Conservation (phyloP, 1,140 invertebrate species). For the Psilanteris sp. region DNA sequence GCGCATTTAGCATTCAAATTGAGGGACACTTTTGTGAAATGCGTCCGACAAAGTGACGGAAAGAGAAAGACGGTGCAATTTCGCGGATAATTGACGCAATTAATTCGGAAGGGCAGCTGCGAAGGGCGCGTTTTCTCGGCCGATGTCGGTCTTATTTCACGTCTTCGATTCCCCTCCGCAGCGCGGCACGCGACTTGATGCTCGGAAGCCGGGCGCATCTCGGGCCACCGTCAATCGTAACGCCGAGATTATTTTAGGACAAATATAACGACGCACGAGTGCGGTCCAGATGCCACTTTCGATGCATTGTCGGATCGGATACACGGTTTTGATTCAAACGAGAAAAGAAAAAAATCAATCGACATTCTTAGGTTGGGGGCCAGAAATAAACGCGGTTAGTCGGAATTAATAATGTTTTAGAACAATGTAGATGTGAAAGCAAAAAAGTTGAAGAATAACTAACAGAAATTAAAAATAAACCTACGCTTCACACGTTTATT, state of each 20-base stretch:
- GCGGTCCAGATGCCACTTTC: constrained; percentile 54
- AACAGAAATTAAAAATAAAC: too few species aligned
- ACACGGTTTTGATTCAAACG: constrained; percentile 49
- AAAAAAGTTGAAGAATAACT: too few species aligned
- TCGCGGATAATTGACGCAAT: constrained; percentile 58
- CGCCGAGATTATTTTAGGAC: constrained; percentile 39
- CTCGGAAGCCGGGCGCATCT: neutral
- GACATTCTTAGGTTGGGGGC: constrained; percentile 9
- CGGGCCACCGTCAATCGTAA: constrained; percentile 7
- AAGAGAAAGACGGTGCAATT: constrained; percentile 22
- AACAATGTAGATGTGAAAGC: too few species aligned
- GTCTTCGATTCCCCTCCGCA: constrained; percentile 1
- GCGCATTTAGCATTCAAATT: constrained; percentile 30
- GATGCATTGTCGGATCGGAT: constrained; percentile 53
- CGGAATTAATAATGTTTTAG: too few species aligned
- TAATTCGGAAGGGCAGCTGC: constrained; percentile 53
- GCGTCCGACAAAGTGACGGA: constrained; percentile 3
- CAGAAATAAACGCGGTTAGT: too few species aligned
- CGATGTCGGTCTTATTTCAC: constrained; percentile 18
- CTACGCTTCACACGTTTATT: too few species aligned
- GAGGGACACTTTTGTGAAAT: constrained; percentile 28
- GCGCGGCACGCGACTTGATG: constrained; percentile 50
- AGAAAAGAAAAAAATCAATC: constrained; percentile 35
- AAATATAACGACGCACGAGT: constrained; percentile 42
- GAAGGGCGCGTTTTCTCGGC: constrained; percentile 31